A percentile compares a stretch with the other conserved stretches of the same genome.
Evolutionary conservation across 2,113 vertebrate genomes (phyloP).

Genomic region (Coturnix japonica): DNA sequence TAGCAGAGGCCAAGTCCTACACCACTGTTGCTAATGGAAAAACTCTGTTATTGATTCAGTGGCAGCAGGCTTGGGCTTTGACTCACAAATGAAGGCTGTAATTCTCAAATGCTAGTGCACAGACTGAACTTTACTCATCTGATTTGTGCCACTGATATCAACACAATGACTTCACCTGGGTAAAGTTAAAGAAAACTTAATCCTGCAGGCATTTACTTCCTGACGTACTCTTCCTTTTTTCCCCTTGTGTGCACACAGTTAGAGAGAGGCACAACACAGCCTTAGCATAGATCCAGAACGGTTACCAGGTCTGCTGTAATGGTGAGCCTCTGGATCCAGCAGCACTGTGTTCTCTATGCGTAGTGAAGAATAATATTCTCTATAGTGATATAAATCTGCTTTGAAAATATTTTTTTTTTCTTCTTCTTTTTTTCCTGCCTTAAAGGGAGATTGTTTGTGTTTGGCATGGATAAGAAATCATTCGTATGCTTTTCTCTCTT

Average conservation of each 20-base stretch:
- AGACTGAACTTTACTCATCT: slow-evolving; percentile 40
- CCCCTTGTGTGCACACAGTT: neutral
- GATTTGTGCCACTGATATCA: slow-evolving; percentile 21
- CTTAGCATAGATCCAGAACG: accelerated
- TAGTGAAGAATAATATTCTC: neutral
- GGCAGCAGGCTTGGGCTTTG: slow-evolving; percentile 10
- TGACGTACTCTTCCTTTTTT: neutral
- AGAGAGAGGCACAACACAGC: neutral
- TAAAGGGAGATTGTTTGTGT: neutral
- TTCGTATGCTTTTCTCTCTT: neutral
- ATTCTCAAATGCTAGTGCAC: neutral
- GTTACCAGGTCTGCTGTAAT: neutral
- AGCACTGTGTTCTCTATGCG: neutral
- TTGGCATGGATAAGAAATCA: neutral
- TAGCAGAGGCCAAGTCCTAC: neutral
- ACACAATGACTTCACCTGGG: neutral
- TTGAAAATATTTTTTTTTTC: neutral
- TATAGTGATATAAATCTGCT: neutral
- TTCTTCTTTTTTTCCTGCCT: neutral
- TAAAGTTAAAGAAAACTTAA: slow-evolving; percentile 6
- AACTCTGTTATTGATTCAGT: slow-evolving; percentile 49
- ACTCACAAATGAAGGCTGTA: slow-evolving; percentile 42
- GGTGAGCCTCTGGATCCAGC: neutral
- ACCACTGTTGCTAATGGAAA: slow-evolving; percentile 29
- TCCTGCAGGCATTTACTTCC: neutral